Conservation (phyloP, 2,888 invertebrate genomes). For the Pardosa pseudoannulata region DNA sequence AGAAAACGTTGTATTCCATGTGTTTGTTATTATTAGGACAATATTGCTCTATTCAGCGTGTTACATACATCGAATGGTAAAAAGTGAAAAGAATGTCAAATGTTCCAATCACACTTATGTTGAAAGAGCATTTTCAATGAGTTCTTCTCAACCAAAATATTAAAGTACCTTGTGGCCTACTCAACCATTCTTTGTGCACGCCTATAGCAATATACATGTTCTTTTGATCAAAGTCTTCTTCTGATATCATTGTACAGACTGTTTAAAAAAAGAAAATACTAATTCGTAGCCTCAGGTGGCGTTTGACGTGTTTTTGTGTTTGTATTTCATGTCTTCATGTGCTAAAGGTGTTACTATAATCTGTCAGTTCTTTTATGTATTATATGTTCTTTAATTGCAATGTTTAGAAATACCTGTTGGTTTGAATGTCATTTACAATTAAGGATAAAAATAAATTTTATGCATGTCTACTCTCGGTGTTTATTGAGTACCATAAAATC, state of each 20-base stretch:
- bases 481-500: too few species aligned
- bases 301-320: slow-evolving; percentile 53
- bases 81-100: neutral
- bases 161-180: slow-evolving; percentile 25
- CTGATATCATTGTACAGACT: slow-evolving; percentile 49
- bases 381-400: slow-evolving; percentile 52
- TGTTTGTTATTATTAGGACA: slow-evolving; percentile 1
- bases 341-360: slow-evolving; percentile 24
- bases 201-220: slow-evolving; percentile 54
- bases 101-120: slow-evolving; percentile 3
- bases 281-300: slow-evolving; percentile 34
- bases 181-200: slow-evolving; percentile 50
- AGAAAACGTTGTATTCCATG: neutral
- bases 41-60: slow-evolving; percentile 13
- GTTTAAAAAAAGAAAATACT: slow-evolving; percentile 31
- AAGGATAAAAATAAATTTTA: slow-evolving; percentile 63
- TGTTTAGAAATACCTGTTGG: slow-evolving; percentile 46
- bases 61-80: slow-evolving; percentile 22
- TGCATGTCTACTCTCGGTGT: slow-evolving; percentile 31
- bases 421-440: slow-evolving; percentile 63
- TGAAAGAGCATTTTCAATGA: slow-evolving; percentile 1
- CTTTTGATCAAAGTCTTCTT: slow-evolving; percentile 59
- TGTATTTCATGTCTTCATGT: slow-evolving; percentile 60
- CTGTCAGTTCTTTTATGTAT: slow-evolving; percentile 49
- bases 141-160: slow-evolving; percentile 20